These are phyloP conservation scores for Heliocidaris tuberculata DNA, from an alignment of 35 echinoderm and acorn worm genomes.

Conservation along the genomic window DNA sequence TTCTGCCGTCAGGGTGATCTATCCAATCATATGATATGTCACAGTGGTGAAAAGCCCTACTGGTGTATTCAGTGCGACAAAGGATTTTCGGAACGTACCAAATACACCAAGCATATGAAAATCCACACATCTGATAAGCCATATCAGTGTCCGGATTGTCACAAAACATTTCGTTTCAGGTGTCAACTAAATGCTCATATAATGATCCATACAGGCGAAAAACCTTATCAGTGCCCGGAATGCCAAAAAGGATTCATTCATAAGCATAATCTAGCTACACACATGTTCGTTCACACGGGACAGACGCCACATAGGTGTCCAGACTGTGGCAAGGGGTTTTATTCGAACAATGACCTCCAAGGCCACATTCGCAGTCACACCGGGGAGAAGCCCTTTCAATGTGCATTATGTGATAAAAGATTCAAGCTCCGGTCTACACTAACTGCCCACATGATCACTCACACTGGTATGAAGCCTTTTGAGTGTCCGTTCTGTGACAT, in stretches of 20 bases:
- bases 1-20: too few species aligned
- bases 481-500: neutral
- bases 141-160: too few species aligned
- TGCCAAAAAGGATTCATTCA: slow-evolving; percentile 62
- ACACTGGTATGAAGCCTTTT: slow-evolving; percentile 1
- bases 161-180: neutral
- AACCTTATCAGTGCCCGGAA: slow-evolving; percentile 20
- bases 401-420: neutral
- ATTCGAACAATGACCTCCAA: neutral
- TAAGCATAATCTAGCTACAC: neutral
- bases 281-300: neutral
- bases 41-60: too few species aligned
- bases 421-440: neutral
- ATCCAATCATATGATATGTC: too few species aligned
- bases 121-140: too few species aligned
- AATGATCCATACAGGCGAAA: slow-evolving; percentile 45
- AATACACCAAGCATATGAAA: too few species aligned
- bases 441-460: slow-evolving; percentile 50
- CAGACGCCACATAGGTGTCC: neutral
- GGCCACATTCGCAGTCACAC: neutral
- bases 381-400: neutral
- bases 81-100: too few species aligned
- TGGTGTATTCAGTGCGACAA: too few species aligned
- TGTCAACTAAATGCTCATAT: slow-evolving; percentile 30
- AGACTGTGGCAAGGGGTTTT: neutral